Percentiles rank a stretch among this genome's conserved stretches.
These are phyloP conservation scores for Sebastes kiyomatsui DNA, from an alignment of 2,797 vertebrate genomes.

Conservation along the genomic window DNA sequence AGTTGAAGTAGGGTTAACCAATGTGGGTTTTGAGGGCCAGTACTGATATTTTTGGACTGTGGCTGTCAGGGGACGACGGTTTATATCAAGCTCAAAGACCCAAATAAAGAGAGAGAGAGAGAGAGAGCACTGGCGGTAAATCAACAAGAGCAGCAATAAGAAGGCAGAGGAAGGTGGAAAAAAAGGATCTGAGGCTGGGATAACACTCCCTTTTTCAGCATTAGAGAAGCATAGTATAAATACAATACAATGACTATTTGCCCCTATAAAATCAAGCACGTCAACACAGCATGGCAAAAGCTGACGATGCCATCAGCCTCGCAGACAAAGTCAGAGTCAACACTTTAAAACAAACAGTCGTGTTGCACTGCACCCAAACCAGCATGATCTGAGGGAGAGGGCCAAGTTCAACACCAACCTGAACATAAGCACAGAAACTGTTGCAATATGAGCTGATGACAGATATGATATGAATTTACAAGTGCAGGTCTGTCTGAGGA, in stretches of 20 bases:
- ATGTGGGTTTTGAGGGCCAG: not conserved
- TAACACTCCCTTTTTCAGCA: not conserved
- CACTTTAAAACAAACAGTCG: not conserved
- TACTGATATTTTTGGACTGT: not conserved
- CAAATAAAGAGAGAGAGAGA: not conserved
- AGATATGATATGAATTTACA: no score
- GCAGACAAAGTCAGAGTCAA: not conserved
- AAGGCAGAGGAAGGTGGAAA: not conserved
- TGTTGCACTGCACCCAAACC: not conserved
- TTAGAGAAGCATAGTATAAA: not conserved
- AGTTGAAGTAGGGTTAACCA: not conserved
- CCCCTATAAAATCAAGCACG: not conserved
- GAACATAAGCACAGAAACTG: not conserved
- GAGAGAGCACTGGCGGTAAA: not conserved
- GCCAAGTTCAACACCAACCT: not conserved
- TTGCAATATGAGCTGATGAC: not conserved
- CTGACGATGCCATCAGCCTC: not conserved
- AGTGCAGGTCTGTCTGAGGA: not conserved
- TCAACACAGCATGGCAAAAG: not conserved
- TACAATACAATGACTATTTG: not conserved
- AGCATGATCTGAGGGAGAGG: not conserved
- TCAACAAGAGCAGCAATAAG: not conserved
- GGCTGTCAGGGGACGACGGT: not conserved
- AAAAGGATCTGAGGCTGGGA: not conserved
- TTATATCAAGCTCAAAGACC: not conserved